These are phyloP conservation scores for Anthonomus grandis DNA, from an alignment of 1,140 invertebrate genomes.

Conservation along the genomic window DNA sequence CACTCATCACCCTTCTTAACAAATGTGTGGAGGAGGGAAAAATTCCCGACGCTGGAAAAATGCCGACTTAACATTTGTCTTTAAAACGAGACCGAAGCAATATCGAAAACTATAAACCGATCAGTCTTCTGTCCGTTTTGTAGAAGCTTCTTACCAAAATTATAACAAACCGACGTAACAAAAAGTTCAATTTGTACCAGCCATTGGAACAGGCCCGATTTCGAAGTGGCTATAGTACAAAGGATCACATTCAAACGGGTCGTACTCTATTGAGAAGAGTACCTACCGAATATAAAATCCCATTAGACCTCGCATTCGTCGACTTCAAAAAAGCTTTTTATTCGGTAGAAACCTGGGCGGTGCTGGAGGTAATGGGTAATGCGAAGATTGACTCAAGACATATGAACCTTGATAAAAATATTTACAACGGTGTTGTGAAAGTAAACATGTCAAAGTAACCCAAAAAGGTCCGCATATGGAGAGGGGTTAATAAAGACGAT, in stretches of 20 bases:
- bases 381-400: conserved; percentile 12
- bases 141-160: conserved; percentile 6
- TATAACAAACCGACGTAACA: not conserved
- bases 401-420: conserved; percentile 4
- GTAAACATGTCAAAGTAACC: conserved; percentile 5
- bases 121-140: conserved; percentile 1
- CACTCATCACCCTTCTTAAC: conserved; percentile 9
- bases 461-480: too few relatives aligned
- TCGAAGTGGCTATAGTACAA: not conserved
- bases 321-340: conserved; percentile 8
- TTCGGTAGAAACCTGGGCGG: conserved; percentile 12
- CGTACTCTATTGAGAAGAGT: conserved; percentile 7
- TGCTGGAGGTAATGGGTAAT: not conserved
- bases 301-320: not conserved
- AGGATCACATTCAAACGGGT: not conserved
- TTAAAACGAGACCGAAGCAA: not conserved
- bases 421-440: conserved; percentile 3
- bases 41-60: conserved; percentile 9
- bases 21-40: conserved; percentile 9
- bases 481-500: not conserved
- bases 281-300: too few relatives aligned
- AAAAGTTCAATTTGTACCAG: too few relatives aligned
- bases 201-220: too few relatives aligned
- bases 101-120: conserved; percentile 3
- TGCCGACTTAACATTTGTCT: not conserved